Evolutionary conservation across 2,113 vertebrate genomes (phyloP).

Genomic region (Chionis minor): DNA sequence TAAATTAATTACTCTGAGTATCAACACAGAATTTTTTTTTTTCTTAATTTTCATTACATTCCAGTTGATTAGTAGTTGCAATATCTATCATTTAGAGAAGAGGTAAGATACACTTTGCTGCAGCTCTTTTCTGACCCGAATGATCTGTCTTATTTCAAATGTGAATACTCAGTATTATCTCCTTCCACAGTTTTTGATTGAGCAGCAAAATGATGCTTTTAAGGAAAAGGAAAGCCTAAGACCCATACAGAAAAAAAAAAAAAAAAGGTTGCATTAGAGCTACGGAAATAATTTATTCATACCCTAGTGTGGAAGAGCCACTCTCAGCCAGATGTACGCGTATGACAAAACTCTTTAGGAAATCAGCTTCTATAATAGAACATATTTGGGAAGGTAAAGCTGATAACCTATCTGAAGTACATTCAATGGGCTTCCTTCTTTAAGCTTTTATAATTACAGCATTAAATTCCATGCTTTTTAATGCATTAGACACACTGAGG

Average conservation of each 20-base stretch:
- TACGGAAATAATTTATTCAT: neutral
- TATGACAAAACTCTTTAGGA: neutral
- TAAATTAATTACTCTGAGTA: neutral
- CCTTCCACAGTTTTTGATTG: neutral
- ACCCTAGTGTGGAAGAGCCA: neutral
- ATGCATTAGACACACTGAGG: neutral
- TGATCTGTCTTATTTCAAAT: neutral
- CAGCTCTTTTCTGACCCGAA: neutral
- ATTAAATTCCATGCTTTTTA: neutral
- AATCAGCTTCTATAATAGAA: slow-evolving; percentile 4
- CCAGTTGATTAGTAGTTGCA: neutral
- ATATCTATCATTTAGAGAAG: neutral
- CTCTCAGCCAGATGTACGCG: neutral
- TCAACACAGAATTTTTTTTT: neutral
- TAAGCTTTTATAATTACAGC: neutral
- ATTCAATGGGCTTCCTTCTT: neutral
- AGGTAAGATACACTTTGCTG: neutral
- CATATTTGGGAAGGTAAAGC: neutral
- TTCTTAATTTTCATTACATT: neutral
- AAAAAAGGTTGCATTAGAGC: neutral
- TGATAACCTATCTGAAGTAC: neutral
- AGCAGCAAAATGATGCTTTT: slow-evolving; percentile 12
- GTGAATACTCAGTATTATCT: neutral
- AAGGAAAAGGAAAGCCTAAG: neutral
- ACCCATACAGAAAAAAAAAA: neutral